Evolutionary conservation across 2,888 invertebrate species (phyloP), one percentile per base, ranked within the genome.

Genomic region (Dasysyrphus albostriatus): DNA sequence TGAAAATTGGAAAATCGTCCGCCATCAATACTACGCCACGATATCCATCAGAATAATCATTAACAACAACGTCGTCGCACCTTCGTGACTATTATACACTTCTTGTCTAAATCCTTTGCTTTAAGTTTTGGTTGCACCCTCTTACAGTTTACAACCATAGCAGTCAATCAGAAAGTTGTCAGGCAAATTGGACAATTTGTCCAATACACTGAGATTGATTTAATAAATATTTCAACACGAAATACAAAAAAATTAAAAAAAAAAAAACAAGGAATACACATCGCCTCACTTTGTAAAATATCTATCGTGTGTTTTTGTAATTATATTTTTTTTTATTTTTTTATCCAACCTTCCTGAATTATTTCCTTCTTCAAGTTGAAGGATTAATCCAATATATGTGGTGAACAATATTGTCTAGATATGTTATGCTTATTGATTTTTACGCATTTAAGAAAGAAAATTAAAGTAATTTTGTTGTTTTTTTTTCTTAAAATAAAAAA

Each of bases 101-200:
- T 24, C 29, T 83, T 83, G 78, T 79, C 74, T 32, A 44, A 59
- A 83, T 75, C 56, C 82, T 69, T 59, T 7, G 6, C 44, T 44
- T n/a, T 2, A 5, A 9, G 24, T 32, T 47, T 24, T 34, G 74
- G 10, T 58, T 76, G 34, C 65, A 59, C 58, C 56, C 78, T 3
- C 29, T 6, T 6, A 9, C 16, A 32, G 16, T 42, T 39, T n/a
- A 6, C n/a, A 49, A 12, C 16, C 65, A 47, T 12, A 65, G 34
- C 78, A 72, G 87, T 79, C 87, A 83, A 87, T 87, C 87, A 83
- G 65, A 47, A 56, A 32, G 78, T 87, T 87, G 87, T 83, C 87
- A 83, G 87, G n/a, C 78, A 87, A 87, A 87, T 87, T 87, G 87
- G 87, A 83, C 83, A 87, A 87, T 87, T 87, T 87, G 78, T 87